These are phyloP conservation scores for Nomada hirtipes DNA, from an alignment of 2,888 invertebrate species.

Conservation along the genomic window DNA sequence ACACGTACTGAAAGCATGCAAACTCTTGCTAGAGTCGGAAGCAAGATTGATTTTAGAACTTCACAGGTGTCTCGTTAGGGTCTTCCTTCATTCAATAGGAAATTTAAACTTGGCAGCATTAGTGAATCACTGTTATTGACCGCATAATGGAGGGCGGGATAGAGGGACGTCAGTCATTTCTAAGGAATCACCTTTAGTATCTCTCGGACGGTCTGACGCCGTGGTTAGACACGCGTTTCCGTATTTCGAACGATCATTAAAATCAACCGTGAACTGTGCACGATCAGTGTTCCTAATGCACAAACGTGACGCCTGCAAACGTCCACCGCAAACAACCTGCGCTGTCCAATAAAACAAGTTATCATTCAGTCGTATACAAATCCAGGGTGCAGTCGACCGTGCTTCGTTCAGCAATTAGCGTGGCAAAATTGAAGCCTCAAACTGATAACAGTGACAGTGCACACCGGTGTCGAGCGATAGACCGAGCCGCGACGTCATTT, in stretches of 20 bases:
- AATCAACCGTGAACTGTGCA: conserved; percentile 5
- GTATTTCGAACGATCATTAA: conserved; percentile 39
- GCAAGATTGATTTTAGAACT: conserved; percentile 42
- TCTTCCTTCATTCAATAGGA: conserved; percentile 50
- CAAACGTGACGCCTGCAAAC: conserved; percentile 43
- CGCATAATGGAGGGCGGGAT: conserved; percentile 57
- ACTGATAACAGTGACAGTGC: not conserved
- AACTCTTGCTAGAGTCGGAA: not conserved
- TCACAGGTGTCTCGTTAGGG: conserved; percentile 15
- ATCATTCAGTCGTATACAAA: no score
- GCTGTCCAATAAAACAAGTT: no score
- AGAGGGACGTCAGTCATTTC: conserved; percentile 77
- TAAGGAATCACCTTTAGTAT: conserved; percentile 81
- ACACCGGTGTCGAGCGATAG: not conserved
- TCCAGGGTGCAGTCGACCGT: not conserved
- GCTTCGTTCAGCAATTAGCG: not conserved
- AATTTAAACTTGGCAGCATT: conserved; percentile 50
- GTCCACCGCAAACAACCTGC: no score
- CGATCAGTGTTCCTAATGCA: conserved; percentile 24
- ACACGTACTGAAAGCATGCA: no score
- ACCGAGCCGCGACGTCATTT: not conserved
- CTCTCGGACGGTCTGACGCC: conserved; percentile 75
- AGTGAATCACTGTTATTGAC: conserved; percentile 67
- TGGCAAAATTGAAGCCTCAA: not conserved
- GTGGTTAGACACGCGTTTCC: conserved; percentile 73